Evolutionary conservation across 2,797 vertebrate genomes (phyloP).

Genomic region (Gallinago nigripennis): DNA sequence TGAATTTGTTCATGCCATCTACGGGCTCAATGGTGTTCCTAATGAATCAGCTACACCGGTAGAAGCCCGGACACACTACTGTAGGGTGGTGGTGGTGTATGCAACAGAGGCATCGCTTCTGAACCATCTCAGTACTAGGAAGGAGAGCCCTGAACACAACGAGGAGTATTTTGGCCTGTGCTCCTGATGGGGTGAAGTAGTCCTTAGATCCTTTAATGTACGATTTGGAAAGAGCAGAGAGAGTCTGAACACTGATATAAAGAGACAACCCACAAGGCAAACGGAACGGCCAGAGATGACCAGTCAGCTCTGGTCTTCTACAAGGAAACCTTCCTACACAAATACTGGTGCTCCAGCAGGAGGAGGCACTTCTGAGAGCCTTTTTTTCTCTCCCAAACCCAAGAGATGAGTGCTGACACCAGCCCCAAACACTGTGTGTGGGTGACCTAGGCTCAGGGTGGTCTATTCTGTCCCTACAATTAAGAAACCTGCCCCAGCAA

Average conservation of each 20-base stretch:
- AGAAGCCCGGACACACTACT: not conserved
- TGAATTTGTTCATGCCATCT: not conserved
- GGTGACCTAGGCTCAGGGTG: not conserved
- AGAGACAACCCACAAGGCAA: not conserved
- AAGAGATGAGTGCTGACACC: not conserved
- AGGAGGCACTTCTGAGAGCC: not conserved
- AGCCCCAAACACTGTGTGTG: not conserved
- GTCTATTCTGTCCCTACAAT: not conserved
- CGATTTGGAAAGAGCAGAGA: not conserved
- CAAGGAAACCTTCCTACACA: not conserved
- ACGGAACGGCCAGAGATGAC: not conserved
- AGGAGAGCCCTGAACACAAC: not conserved
- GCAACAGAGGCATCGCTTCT: not conserved
- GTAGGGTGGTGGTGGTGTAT: rapidly evolving
- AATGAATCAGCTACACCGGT: not conserved
- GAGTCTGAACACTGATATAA: not conserved
- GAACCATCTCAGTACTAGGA: not conserved
- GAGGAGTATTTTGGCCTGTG: not conserved
- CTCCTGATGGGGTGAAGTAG: not conserved
- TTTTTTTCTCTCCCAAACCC: not conserved
- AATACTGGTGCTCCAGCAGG: not conserved
- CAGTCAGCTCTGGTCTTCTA: not conserved
- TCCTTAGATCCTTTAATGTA: not conserved
- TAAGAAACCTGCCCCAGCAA: not conserved
- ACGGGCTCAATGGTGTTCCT: not conserved